Conservation (phyloP, 1,140 invertebrate genomes). For the Lepidurus packardi region DNA sequence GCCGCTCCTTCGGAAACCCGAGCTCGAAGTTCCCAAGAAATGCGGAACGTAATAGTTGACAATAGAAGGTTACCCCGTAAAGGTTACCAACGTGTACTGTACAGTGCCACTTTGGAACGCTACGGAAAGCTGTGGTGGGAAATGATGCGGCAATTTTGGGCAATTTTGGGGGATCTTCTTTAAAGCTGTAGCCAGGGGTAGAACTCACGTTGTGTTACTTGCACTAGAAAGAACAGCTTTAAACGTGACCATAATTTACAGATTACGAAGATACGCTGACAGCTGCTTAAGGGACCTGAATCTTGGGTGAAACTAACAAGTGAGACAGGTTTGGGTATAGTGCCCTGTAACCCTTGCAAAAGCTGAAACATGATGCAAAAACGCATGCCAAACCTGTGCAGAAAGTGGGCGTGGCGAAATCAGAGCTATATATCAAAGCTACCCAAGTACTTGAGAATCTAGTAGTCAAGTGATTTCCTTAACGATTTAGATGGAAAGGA, state of each 20-base stretch:
- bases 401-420: too few species aligned
- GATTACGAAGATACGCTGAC: background rate
- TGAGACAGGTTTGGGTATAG: background rate
- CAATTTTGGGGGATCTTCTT: background rate
- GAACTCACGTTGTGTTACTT: background rate
- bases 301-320: background rate
- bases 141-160: slow-evolving; percentile 5
- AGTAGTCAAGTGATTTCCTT: too few species aligned
- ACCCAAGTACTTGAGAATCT: too few species aligned
- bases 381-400: too few species aligned
- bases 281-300: background rate
- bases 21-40: background rate
- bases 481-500: too few species aligned
- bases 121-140: slow-evolving; percentile 11
- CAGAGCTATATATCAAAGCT: too few species aligned
- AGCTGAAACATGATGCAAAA: too few species aligned
- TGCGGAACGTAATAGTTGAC: background rate
- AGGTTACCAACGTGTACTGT: slow-evolving; percentile 7
- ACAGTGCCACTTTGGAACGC: background rate
- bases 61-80: background rate
- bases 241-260: slow-evolving; percentile 10
- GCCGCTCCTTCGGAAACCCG: background rate
- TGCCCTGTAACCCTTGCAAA: too few species aligned
- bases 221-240: background rate
- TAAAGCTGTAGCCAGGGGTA: background rate